Evolutionary conservation across 2,113 vertebrate species (phyloP), one percentile per base, ranked within the genome.

Genomic region (Austrofundulus limnaeus): DNA sequence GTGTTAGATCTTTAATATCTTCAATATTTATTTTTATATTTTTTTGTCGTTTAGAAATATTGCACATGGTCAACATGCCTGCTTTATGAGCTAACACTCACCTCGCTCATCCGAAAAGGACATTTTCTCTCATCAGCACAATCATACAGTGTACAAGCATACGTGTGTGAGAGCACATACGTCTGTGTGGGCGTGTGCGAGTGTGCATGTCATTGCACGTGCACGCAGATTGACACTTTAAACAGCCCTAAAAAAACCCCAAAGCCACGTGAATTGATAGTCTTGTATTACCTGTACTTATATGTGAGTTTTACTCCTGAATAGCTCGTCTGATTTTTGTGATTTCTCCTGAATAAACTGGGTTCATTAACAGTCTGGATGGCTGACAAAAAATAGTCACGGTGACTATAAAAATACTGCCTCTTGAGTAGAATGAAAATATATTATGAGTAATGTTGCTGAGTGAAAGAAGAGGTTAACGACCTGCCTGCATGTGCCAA

Each of bases 41-140:
- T 77, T 72, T 56, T 76, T 85, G 72, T 89, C 73, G 84, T 91
- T 92, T 93, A 91, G 91, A 93, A 93, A 93, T 92, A 93, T 92
- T 93, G 92, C 92, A 93, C 92, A 92, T 93, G 92, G 88, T 93
- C 92, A 92, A 91, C 92, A 92, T 92, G 92, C 92, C 91, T 89
- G 88, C 87, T 90, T 46, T 86, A 88, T 88, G 89, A 92, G 89
- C 86, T 88, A 77, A 85, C 81, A 89, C 90, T 92, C 91, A 90
- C 72, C 70, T 83, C 65, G 84, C 88, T 89, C 90, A 86, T 88
- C 83, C 89, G 82, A 87, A 89, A 90, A 92, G 86, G 86, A 92
- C 88, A 91, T 85, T 88, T 92, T 84, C 90, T 88, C 91, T 88
- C 87, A 38, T 83, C 90, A 91, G 90, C 87, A 92, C 90, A 92